Evolutionary conservation across 2,113 vertebrate genomes (phyloP), one percentile per base, ranked within the genome.

Genomic region (Percopsis transmontana): DNA sequence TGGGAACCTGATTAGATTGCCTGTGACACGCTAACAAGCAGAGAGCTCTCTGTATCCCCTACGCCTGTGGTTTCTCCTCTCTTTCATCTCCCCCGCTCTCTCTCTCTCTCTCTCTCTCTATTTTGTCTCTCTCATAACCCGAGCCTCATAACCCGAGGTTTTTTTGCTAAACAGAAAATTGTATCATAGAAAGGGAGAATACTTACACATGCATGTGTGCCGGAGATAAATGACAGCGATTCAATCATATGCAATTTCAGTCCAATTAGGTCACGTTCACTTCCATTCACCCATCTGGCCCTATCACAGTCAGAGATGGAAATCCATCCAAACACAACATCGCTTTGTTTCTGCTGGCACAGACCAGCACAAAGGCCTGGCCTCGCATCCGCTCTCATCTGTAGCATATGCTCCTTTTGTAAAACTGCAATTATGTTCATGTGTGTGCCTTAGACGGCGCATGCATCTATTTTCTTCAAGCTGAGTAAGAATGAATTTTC

Each of bases 1-100:
- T 79, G 83, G 81, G 82, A 85, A 48, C 64, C 86, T 86, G 91
- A 91, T 92, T 92, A 91, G 88, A 90, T 89, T 87, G 76, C 6
- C 88, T 87, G 80, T 88, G 90, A 89, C 63, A 81, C 90, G 82
- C 56, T 84, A 88, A 91, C 87, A 91, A 76, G 74, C 79, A 81
- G 80, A 81, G 82, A 87, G 74, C 21, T 45, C 53, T 74, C 55
- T 58, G 53, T 55, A 64, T 54, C 55, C 41, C 50, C 57, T 39
- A 44, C 15, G 27, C 58, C 60, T 47, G 14, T 9, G 27, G 27
- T 57, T 18, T 20, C n/a, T 42, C 18, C 6, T 23, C 19, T 18
- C 19, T 20, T 18, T 20, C 18, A n/a, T 64, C 58, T 14, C 42
- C 20, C 50, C 40, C 23, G n/a, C 44, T 72, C 47, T 62, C 53